Conservation (phyloP, 2,888 invertebrate species). For the Acleris sparsana region DNA sequence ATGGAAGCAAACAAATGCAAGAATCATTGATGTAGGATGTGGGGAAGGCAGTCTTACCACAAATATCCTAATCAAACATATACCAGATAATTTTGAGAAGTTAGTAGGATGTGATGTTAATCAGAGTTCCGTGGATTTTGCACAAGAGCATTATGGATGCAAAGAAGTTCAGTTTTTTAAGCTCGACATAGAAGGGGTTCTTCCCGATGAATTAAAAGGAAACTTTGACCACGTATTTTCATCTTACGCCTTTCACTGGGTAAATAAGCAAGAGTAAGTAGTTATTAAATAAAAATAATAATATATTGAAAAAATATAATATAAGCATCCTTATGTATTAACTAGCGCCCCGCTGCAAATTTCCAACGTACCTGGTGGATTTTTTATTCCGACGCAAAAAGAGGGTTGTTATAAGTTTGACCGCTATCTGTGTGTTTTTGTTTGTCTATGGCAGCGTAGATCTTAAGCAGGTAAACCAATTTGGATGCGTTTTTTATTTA, state of each 20-base stretch:
- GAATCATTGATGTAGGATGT: slow-evolving; percentile 88
- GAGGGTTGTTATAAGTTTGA: too few relatives aligned
- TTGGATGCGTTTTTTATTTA: too few relatives aligned
- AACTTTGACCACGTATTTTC: slow-evolving; percentile 86
- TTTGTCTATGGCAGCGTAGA: too few relatives aligned
- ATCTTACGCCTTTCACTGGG: slow-evolving; percentile 90
- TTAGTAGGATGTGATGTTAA: slow-evolving; percentile 86
- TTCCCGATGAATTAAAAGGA: slow-evolving; percentile 67
- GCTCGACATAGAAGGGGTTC: slow-evolving; percentile 79
- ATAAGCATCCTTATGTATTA: too few relatives aligned
- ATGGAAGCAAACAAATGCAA: slow-evolving; percentile 79
- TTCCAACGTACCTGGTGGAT: too few relatives aligned
- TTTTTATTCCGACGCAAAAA: too few relatives aligned
- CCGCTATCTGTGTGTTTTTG: too few relatives aligned
- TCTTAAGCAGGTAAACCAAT: too few relatives aligned
- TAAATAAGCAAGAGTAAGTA: slow-evolving; percentile 85
- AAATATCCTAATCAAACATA: slow-evolving; percentile 81
- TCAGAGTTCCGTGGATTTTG: slow-evolving; percentile 85
- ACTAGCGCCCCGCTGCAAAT: too few relatives aligned
- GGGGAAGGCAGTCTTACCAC: slow-evolving; percentile 88
- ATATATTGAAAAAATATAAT: too few relatives aligned
- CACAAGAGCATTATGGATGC: slow-evolving; percentile 69
- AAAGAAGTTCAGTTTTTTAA: slow-evolving; percentile 65
- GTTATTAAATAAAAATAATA: too few relatives aligned
- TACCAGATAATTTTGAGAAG: slow-evolving; percentile 74